Percentiles rank a stretch among this genome's conserved stretches.
Conservation (phyloP, 1,140 invertebrate genomes). For the Drosophila busckii region DNA sequence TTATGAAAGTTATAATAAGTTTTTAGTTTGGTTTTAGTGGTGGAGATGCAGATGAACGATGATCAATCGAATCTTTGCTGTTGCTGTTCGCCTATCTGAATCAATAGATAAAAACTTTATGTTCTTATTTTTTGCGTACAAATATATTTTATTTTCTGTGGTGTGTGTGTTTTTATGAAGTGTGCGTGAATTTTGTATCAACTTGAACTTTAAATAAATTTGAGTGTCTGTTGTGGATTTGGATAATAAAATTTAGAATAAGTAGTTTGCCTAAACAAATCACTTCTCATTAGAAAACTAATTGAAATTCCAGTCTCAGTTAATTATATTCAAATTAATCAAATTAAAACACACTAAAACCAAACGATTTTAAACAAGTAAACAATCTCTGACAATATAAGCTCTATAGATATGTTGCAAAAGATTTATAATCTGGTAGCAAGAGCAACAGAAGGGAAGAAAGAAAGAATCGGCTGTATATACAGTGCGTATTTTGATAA, state of each 20-base stretch:
- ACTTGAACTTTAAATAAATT: too few relatives aligned
- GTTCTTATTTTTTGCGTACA: too few relatives aligned
- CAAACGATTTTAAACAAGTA: slow-evolving; percentile 2
- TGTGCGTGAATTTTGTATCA: slow-evolving; percentile 46
- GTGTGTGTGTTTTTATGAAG: slow-evolving; percentile 1
- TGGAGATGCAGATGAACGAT: slow-evolving; percentile 8
- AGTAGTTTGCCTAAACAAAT: not conserved
- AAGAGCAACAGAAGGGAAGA: too few relatives aligned
- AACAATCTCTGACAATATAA: slow-evolving; percentile 4
- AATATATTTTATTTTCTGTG: too few relatives aligned
- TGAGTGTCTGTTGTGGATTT: too few relatives aligned
- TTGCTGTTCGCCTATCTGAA: slow-evolving; percentile 10
- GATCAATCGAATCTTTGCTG: slow-evolving; percentile 3
- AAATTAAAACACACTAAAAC: slow-evolving; percentile 49
- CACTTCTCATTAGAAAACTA: slow-evolving; percentile 14
- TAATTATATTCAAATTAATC: slow-evolving; percentile 37
- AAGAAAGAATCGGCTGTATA: too few relatives aligned
- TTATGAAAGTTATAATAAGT: slow-evolving; percentile 8
- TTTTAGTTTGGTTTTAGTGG: slow-evolving; percentile 14
- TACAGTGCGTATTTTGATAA: not conserved
- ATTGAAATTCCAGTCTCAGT: slow-evolving; percentile 11
- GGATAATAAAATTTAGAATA: too few relatives aligned
- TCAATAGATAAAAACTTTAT: slow-evolving; percentile 12
- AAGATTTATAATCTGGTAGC: too few relatives aligned
- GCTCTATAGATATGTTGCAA: slow-evolving; percentile 28